Percentiles rank a stretch among this genome's conserved stretches.
Evolutionary conservation across 1,140 invertebrate species (phyloP).

Genomic region (Scaptomyza pallida): DNA sequence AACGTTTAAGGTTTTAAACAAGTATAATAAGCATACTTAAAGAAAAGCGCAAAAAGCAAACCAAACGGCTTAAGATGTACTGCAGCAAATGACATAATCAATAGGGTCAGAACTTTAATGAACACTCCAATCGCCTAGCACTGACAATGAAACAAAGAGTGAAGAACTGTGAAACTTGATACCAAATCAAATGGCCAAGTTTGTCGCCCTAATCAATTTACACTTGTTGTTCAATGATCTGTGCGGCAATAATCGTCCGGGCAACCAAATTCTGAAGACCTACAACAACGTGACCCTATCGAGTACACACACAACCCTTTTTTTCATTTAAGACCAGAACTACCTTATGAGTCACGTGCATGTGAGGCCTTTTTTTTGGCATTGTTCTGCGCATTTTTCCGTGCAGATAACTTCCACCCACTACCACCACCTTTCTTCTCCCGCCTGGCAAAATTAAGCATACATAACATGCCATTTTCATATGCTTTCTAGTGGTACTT

Average conservation of each 20-base stretch:
- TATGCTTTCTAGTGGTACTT: slow-evolving; percentile 9
- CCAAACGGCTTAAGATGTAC: too few relatives aligned
- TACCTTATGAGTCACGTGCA: slow-evolving; percentile 43
- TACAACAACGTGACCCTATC: slow-evolving; percentile 29
- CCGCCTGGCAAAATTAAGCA: slow-evolving; percentile 24
- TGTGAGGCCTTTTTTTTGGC: neutral
- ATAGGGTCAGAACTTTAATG: neutral
- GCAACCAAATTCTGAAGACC: slow-evolving; percentile 57
- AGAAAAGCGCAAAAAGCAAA: too few relatives aligned
- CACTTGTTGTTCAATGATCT: slow-evolving; percentile 75
- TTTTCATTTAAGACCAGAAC: neutral
- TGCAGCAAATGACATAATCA: slow-evolving; percentile 2
- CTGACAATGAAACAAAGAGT: too few relatives aligned
- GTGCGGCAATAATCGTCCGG: slow-evolving; percentile 66
- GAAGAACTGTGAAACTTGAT: slow-evolving; percentile 16
- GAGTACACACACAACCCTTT: slow-evolving; percentile 14
- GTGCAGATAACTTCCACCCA: slow-evolving; percentile 57
- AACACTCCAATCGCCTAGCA: neutral
- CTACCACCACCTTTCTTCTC: too few relatives aligned
- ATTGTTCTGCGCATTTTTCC: slow-evolving; percentile 52
- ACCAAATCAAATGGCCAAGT: slow-evolving; percentile 37
- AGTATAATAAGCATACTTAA: too few relatives aligned
- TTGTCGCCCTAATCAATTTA: slow-evolving; percentile 59
- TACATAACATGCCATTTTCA: slow-evolving; percentile 39
- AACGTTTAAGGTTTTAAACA: too few relatives aligned